Base-by-base conservation (phyloP, 2,888 invertebrate genomes). In the Agapetus fuscipes region DNA sequence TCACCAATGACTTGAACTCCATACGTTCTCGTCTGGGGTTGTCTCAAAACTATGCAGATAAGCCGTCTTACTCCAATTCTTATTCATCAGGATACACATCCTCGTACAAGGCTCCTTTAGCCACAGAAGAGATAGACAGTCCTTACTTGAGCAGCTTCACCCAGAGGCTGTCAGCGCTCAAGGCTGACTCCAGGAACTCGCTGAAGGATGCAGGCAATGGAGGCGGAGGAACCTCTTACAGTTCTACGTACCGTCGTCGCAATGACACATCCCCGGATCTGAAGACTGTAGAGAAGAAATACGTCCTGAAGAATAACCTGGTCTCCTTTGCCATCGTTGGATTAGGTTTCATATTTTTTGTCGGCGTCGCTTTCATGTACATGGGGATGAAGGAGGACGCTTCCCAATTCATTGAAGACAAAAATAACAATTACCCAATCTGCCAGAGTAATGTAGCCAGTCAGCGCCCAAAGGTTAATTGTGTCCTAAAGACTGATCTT, bases 91-190 rank as follows among this genome's bases (percentile, higher is more conserved):
- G 25, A 6, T 37, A 35, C 16, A 38, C 32, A 7, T 38, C 45
- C n/a, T 28, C 29, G 2, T 41, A 41, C 30, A 13, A 30, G 6
- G 63, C 62, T 2, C 58, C 63, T 14, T 61, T 61, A 24, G 60
- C 66, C 3, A 48, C 48, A 15, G 50, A 70, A 50, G 69, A 73
- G 55, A 70, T 71, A 44, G 78, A 80, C 54, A 77, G 80, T 50
- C 80, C 81, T 36, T 82, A 77, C 58, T 62, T 81, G 52, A 81
- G 80, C 52, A 81, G 78, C 53, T 83, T 82, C 50, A 80, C 81
- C 1, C 66, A 74, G 41, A 70, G 79, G 43, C 56, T 81, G 43
- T 71, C 76, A 10, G 45, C 67, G 4, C 51, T 68, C 3, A 66
- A 68, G 46, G 52, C 67, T 1, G 67, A 67, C n/a, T 13, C 37